Conservation (phyloP, 1,140 invertebrate genomes). For the Bathynomus jamesi region DNA sequence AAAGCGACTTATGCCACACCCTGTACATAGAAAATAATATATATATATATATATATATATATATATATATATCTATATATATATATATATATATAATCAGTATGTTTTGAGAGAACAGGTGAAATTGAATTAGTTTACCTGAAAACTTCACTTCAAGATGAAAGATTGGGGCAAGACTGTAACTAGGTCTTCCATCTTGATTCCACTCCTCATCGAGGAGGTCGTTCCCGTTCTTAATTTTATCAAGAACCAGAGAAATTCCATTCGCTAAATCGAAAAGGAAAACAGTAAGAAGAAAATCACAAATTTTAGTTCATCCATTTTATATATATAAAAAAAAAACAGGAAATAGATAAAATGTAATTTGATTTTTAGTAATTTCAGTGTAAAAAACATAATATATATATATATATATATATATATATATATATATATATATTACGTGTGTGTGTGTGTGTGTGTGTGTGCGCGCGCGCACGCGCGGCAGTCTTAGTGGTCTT, state of each 20-base stretch:
- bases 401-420: too few species aligned
- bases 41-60: conserved; percentile 18
- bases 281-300: too few species aligned
- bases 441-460: too few species aligned
- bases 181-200: background rate
- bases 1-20: too few species aligned
- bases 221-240: background rate
- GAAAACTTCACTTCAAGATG: background rate
- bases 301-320: too few species aligned
- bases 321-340: too few species aligned
- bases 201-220: background rate
- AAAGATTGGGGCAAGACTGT: background rate
- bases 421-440: too few species aligned
- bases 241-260: background rate
- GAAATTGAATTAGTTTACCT: background rate
- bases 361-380: too few species aligned
- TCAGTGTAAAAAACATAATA: too few species aligned
- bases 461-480: too few species aligned
- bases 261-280: background rate
- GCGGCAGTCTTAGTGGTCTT: too few species aligned
- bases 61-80: conserved; percentile 12
- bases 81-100: conserved; percentile 8
- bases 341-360: too few species aligned
- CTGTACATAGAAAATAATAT: background rate
- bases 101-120: background rate